phyloP scores from a whole-genome alignment of 2,797 vertebrate genomes.

The Pogonophryne albipinna region DNA sequence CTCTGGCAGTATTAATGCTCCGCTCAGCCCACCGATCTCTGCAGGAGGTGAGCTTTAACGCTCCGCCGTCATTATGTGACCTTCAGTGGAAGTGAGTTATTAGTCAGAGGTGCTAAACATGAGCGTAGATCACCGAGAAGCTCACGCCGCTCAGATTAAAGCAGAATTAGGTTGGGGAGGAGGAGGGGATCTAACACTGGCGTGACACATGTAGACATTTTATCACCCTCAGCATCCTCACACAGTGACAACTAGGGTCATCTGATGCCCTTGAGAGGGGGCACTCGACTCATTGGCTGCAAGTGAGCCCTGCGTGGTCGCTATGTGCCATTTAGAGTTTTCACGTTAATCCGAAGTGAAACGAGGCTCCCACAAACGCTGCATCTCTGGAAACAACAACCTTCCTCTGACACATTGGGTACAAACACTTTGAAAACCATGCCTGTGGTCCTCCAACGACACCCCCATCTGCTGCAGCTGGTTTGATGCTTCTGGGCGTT shows the following conservation, averaged over 20 bases:
- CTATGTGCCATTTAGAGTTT: conserved; percentile 33
- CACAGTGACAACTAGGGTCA: conserved; percentile 59
- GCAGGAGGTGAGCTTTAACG: conserved; percentile 35
- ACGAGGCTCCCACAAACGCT: conserved; percentile 35
- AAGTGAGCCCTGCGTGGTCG: conserved; percentile 32
- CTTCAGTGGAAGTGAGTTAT: conserved; percentile 68
- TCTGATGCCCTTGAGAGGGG: conserved; percentile 74
- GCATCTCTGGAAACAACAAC: conserved; percentile 46
- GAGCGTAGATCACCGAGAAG: conserved; percentile 52
- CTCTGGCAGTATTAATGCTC: conserved; percentile 26
- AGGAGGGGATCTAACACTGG: conserved; percentile 23
- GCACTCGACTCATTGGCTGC: conserved; percentile 57
- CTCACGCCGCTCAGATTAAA: conserved; percentile 47
- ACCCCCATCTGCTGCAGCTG: conserved; percentile 26
- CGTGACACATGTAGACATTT: conserved; percentile 62
- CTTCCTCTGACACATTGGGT: conserved; percentile 67
- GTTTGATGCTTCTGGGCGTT: conserved; percentile 36
- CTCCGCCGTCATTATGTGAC: conserved; percentile 62
- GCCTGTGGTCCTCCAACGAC: conserved; percentile 20
- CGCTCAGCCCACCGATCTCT: conserved; percentile 51
- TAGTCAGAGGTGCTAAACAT: conserved; percentile 62
- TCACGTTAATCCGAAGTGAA: conserved; percentile 65
- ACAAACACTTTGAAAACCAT: conserved; percentile 45
- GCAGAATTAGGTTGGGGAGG: conserved; percentile 21
- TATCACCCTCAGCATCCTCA: conserved; percentile 53